phyloP scores from a whole-genome alignment of 2,888 invertebrate genomes.

The Callinectes sapidus region DNA sequence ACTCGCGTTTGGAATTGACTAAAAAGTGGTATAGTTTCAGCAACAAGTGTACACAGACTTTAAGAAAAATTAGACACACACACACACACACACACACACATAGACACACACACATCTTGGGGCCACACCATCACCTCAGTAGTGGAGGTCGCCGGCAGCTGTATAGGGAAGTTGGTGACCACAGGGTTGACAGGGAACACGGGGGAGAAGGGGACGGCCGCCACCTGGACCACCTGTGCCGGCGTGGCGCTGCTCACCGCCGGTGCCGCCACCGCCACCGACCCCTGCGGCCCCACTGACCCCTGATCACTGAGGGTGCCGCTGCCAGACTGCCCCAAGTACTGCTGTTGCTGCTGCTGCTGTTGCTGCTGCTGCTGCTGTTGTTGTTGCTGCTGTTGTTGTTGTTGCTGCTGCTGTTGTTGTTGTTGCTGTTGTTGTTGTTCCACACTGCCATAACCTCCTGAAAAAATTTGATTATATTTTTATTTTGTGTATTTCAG shows the following conservation, averaged over 20 bases:
- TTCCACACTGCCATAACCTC: constrained; percentile 4
- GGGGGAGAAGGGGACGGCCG: constrained; percentile 68
- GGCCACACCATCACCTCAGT: constrained; percentile 60
- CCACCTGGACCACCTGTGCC: constrained; percentile 68
- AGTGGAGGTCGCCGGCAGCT: constrained; percentile 57
- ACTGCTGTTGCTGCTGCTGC: constrained; percentile 45
- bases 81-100: constrained; percentile 16
- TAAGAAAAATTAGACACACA: background rate
- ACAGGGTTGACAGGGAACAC: constrained; percentile 69
- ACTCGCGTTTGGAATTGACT: background rate
- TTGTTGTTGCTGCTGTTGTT: constrained; percentile 29
- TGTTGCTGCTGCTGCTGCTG: background rate
- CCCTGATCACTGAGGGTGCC: background rate
- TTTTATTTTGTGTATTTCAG: background rate
- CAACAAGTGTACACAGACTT: no score
- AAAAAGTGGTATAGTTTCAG: no score
- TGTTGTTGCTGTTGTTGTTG: constrained; percentile 22
- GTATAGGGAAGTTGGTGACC: constrained; percentile 66
- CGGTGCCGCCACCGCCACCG: background rate
- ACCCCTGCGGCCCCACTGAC: background rate
- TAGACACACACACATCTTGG: background rate
- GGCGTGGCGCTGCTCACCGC: constrained; percentile 44
- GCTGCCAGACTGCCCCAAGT: constrained; percentile 34
- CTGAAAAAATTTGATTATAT: background rate
- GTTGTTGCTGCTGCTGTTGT: constrained; percentile 1